Evolutionary conservation across 1,140 invertebrate species (phyloP).

Genomic region (Bemisia tabaci): DNA sequence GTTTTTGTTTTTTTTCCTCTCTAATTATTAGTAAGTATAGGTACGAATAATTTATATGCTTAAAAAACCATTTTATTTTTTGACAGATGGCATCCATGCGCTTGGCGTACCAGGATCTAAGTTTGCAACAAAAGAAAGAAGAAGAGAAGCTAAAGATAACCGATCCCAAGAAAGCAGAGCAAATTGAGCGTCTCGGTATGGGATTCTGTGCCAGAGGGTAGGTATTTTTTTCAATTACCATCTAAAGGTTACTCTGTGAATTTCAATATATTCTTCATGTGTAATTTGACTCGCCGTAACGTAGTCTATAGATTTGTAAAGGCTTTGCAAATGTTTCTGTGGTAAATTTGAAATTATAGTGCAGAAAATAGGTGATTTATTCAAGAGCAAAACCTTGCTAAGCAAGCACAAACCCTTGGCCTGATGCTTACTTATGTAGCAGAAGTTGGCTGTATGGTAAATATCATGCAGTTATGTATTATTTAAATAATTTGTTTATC

Average conservation of each 20-base stretch:
- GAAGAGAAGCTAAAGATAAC: conserved; percentile 58
- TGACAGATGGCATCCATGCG: conserved; percentile 60
- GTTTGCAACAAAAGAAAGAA: conserved; percentile 57
- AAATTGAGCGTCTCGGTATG: conserved; percentile 90
- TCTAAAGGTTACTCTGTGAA: not conserved
- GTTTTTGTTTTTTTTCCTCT: not conserved
- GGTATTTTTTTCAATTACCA: conserved; percentile 15
- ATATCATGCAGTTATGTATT: no score
- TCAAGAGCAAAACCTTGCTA: no score
- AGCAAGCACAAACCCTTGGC: no score
- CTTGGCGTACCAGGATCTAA: conserved; percentile 78
- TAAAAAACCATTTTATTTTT: no score
- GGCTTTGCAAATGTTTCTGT: no score
- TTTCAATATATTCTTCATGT: conserved; percentile 3
- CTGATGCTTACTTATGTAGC: no score
- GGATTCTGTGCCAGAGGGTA: conserved; percentile 34
- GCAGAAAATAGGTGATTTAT: no score
- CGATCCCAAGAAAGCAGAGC: conserved; percentile 77
- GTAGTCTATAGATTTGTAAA: no score
- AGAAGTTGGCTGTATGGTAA: no score
- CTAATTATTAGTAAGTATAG: not conserved
- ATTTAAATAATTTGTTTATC: no score
- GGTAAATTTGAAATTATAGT: no score
- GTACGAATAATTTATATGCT: no score
- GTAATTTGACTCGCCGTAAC: not conserved